Conservation (phyloP, 2,113 vertebrate genomes). For the Pygathrix nemaeus region DNA sequence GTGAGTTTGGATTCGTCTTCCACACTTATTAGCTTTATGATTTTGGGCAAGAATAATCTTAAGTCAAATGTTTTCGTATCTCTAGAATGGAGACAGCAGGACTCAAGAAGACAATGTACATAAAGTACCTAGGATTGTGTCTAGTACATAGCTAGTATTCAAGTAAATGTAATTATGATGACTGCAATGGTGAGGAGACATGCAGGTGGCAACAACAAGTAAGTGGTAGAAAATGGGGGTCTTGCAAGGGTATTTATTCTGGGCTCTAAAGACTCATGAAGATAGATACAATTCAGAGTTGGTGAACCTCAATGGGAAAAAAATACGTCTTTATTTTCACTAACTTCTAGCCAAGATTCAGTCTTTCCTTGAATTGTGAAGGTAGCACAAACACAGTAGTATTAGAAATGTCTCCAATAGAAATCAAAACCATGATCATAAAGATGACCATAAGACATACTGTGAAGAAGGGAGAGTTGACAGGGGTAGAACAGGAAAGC, state of each 20-base stretch:
- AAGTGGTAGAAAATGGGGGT: background rate
- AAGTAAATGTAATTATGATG: background rate
- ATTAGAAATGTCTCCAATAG: background rate
- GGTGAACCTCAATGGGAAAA: background rate
- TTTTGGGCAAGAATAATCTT: background rate
- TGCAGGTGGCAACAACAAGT: background rate
- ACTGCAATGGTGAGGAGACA: background rate
- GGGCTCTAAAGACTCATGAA: background rate
- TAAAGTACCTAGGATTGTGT: background rate
- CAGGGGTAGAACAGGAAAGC: background rate
- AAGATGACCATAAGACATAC: background rate
- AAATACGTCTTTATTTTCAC: background rate
- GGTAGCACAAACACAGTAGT: background rate
- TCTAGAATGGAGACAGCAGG: background rate
- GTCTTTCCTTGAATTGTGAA: background rate
- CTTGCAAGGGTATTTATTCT: background rate
- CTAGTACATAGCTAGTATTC: background rate
- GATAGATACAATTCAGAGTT: background rate
- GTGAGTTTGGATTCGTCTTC: background rate
- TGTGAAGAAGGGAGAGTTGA: background rate
- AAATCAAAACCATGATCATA: conserved; percentile 10
- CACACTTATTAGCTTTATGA: background rate
- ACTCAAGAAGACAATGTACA: background rate
- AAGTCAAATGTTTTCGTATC: background rate
- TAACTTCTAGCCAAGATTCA: background rate